phyloP scores from a whole-genome alignment of 2,888 invertebrate species.

The Eretmocerus hayati region DNA sequence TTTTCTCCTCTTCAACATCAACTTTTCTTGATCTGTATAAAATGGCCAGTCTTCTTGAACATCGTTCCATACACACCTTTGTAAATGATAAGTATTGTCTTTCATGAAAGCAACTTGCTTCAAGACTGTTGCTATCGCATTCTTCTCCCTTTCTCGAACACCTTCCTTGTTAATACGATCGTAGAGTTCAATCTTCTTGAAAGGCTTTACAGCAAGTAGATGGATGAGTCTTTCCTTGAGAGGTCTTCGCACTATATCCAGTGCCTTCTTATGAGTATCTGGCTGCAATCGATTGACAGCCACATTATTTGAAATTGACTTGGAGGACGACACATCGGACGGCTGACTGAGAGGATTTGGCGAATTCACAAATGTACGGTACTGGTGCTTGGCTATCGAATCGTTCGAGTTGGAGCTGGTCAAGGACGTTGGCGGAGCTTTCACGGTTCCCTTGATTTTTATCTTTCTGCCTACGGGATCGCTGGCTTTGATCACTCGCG shows the following conservation, averaged over 20 bases:
- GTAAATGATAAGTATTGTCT: constrained; percentile 84
- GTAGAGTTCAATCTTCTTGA: constrained; percentile 87
- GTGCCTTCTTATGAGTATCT: constrained; percentile 35
- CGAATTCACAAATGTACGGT: no score
- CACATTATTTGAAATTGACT: no score
- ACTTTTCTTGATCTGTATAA: constrained; percentile 83
- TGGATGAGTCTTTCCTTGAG: constrained; percentile 89
- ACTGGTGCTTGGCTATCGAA: no score
- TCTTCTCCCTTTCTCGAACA: constrained; percentile 74
- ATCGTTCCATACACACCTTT: constrained; percentile 85
- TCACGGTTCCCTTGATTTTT: constrained; percentile 57
- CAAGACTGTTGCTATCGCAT: constrained; percentile 68
- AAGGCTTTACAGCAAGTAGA: constrained; percentile 84
- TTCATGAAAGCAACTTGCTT: constrained; percentile 74
- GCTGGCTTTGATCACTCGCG: constrained; percentile 88
- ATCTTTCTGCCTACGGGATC: constrained; percentile 83
- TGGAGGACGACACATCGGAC: constrained; percentile 47
- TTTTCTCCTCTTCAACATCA: constrained; percentile 82
- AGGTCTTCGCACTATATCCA: constrained; percentile 66
- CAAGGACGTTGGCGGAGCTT: constrained; percentile 35
- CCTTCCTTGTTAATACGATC: constrained; percentile 78
- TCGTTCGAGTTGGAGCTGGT: constrained; percentile 29
- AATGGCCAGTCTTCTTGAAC: constrained; percentile 92
- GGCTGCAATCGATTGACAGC: constrained; percentile 33
- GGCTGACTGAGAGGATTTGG: constrained; percentile 41